Conservation (phyloP, 2,113 vertebrate species). For the Bujurquina vittata region DNA sequence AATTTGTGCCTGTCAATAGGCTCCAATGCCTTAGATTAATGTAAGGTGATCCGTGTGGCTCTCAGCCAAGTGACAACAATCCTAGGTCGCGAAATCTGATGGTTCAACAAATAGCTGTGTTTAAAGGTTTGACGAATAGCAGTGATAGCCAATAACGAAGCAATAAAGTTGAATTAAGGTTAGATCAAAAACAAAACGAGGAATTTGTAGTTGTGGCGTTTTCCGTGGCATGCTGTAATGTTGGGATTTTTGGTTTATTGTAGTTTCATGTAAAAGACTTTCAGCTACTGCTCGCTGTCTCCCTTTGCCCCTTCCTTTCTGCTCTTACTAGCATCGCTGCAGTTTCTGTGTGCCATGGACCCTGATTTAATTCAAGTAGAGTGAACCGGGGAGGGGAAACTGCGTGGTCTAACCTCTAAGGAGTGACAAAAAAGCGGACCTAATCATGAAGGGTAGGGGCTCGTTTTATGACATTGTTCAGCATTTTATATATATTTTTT, state of each 20-base stretch:
- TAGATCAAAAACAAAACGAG: neutral
- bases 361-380: constrained; percentile 35
- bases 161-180: constrained; percentile 13
- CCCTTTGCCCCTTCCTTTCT: constrained; percentile 16
- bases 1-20: neutral
- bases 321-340: constrained; percentile 9
- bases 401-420: constrained; percentile 12
- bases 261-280: constrained; percentile 14
- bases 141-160: constrained; percentile 28
- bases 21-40: constrained; percentile 12
- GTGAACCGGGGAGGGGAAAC: neutral
- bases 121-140: constrained; percentile 16
- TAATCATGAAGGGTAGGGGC: neutral
- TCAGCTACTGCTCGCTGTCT: constrained; percentile 7
- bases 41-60: constrained; percentile 26
- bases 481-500: neutral
- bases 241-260: neutral
- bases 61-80: constrained; percentile 51
- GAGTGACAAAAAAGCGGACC: constrained; percentile 10
- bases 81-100: constrained; percentile 38
- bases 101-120: constrained; percentile 37
- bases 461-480: neutral
- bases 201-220: neutral
- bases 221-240: neutral
- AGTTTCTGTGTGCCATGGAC: constrained; percentile 35